phyloP scores from a whole-genome alignment of 1,140 invertebrate genomes.

The Zaprionus taronus region DNA sequence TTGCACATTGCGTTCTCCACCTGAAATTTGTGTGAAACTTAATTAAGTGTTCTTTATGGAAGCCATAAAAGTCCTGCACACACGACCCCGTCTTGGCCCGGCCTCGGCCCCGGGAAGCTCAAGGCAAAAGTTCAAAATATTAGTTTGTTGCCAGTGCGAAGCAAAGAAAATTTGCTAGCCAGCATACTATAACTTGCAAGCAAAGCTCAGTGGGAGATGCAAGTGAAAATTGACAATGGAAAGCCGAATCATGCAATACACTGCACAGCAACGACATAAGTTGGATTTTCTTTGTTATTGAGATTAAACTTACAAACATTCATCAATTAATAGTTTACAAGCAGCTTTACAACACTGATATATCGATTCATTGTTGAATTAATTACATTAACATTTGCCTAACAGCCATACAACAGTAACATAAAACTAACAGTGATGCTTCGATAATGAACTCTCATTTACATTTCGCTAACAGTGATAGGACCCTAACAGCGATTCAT shows the following conservation, averaged over 20 bases:
- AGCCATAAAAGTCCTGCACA: constrained; percentile 18
- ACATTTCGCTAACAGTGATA: too few species aligned
- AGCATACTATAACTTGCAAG: not conserved
- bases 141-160: constrained; percentile 27
- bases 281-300: not conserved
- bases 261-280: not conserved
- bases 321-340: not conserved
- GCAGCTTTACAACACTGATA: not conserved
- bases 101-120: constrained; percentile 1
- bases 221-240: not conserved
- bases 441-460: not conserved
- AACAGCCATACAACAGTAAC: not conserved
- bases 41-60: constrained; percentile 43
- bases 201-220: constrained; percentile 10
- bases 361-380: not conserved
- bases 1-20: constrained; percentile 15
- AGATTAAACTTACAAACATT: not conserved
- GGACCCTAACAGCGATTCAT: too few species aligned
- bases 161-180: constrained; percentile 22
- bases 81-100: not conserved
- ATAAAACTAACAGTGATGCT: not conserved
- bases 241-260: not conserved
- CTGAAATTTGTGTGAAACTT: constrained; percentile 35
- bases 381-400: not conserved
- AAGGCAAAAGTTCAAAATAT: constrained; percentile 33